Evolutionary conservation across 1,140 invertebrate genomes (phyloP).

Genomic region (Rhyacophila brunnea): DNA sequence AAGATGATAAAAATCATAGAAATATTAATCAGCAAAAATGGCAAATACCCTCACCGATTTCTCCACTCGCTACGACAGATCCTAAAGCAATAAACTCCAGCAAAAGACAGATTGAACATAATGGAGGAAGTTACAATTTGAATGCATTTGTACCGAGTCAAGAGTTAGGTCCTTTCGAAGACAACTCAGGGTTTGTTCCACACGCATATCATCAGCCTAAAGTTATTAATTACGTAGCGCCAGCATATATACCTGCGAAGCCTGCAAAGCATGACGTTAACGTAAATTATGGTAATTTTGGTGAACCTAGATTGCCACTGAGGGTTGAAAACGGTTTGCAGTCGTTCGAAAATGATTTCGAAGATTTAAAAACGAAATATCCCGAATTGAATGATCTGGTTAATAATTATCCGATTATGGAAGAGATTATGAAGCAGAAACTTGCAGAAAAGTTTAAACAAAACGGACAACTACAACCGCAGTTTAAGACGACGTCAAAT

Average conservation of each 20-base stretch:
- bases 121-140: neutral
- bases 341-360: slow-evolving; percentile 31
- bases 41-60: slow-evolving; percentile 30
- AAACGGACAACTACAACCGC: neutral
- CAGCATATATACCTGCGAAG: slow-evolving; percentile 11
- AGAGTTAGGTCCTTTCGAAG: slow-evolving; percentile 28
- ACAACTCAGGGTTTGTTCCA: slow-evolving; percentile 24
- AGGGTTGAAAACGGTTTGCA: slow-evolving; percentile 10
- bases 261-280: slow-evolving; percentile 21
- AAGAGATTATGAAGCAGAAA: slow-evolving; percentile 35
- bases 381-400: slow-evolving; percentile 30
- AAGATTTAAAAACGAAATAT: slow-evolving; percentile 31
- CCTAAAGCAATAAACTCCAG: slow-evolving; percentile 30
- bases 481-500: no score
- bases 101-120: slow-evolving; percentile 28
- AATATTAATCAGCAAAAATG: slow-evolving; percentile 23
- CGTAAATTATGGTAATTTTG: neutral
- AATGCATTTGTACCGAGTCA: slow-evolving; percentile 28
- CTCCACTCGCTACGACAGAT: slow-evolving; percentile 19
- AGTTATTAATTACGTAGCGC: slow-evolving; percentile 1
- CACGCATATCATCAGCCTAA: slow-evolving; percentile 21
- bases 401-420: slow-evolving; percentile 33
- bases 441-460: slow-evolving; percentile 29
- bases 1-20: slow-evolving; percentile 1
- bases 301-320: slow-evolving; percentile 19